Percentiles rank a stretch among this genome's conserved stretches.
Conservation (phyloP, 2,113 vertebrate genomes). For the Platysternon megacephalum region DNA sequence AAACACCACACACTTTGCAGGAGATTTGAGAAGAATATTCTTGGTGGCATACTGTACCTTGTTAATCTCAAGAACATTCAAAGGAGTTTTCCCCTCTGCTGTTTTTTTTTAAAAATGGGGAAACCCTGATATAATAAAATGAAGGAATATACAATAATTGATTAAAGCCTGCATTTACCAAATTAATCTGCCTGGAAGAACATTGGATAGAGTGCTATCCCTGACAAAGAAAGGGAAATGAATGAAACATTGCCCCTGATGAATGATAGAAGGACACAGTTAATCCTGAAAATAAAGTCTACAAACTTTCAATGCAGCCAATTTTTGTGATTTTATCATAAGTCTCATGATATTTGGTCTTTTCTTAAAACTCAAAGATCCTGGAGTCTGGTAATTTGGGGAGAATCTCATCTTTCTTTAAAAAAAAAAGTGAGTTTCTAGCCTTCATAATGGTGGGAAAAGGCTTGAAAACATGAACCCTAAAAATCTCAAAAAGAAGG, state of each 20-base stretch:
- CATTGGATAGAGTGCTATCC: background rate
- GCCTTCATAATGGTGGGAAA: background rate
- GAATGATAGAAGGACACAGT: rapidly evolving
- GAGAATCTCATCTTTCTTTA: background rate
- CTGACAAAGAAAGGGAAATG: background rate
- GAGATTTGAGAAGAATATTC: background rate
- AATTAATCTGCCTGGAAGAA: too few species aligned
- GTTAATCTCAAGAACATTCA: background rate
- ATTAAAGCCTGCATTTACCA: background rate
- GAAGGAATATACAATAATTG: background rate
- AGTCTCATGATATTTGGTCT: background rate
- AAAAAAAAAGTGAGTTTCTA: background rate
- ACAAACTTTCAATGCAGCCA: background rate
- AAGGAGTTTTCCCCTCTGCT: rapidly evolving
- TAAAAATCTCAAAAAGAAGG: background rate
- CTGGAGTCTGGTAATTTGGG: background rate
- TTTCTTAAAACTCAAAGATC: background rate
- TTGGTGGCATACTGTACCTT: background rate
- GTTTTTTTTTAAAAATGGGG: background rate
- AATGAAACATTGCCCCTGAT: background rate
- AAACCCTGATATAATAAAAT: background rate
- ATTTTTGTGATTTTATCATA: background rate
- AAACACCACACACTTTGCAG: background rate
- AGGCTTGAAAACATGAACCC: background rate
- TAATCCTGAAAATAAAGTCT: background rate